Evolutionary conservation across 2,797 vertebrate genomes (phyloP), one percentile per base, ranked within the genome.

Genomic region (Acipenser ruthenus): DNA sequence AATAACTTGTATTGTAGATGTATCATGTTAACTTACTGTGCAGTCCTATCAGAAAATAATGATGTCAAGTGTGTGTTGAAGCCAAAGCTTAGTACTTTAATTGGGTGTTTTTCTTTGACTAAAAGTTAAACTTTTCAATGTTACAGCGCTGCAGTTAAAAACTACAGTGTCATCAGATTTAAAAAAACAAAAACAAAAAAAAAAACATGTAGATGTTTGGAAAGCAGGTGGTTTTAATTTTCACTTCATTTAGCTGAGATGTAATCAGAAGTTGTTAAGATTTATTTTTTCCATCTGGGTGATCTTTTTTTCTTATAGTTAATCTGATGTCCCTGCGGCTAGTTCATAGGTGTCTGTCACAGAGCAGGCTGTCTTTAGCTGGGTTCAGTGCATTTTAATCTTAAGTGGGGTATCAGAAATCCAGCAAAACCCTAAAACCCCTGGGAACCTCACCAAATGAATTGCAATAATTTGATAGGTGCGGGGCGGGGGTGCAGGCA

Each of bases 181-280:
- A 13, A 49, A 37, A 37, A 37, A 23, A 23, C 50, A 47, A 65
- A 52, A 65, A 52, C 10, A 52, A 65, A 65, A 65, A 65, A 53
- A 65, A 53, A 11, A 56, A n/a, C 2, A 18, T 55, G 50, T 65
- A 23, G 53, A 49, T 48, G 18, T 49, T 47, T 23, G 23, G 49
- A 67, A 51, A 67, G n/a, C 49, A 67, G 60, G 50, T 51, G 15
- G 18, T 18, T 61, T 61, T 48, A 61, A 49, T 62, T 55, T 62
- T 62, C 60, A 61, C 59, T 15, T 60, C 48, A 18, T 50, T 12
- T 10, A 60, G 48, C 49, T 8, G 56, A 11, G 56, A 61, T 15
- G 58, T 49, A 60, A 60, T 18, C 10, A 48, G 56, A 61, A 18
- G 47, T 60, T 49, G 65, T 60, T 66, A 60, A 18, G 2, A 50